Percentiles rank a stretch among this genome's conserved stretches.
Conservation (phyloP, 1,140 invertebrate species). For the Colletes gigas region DNA sequence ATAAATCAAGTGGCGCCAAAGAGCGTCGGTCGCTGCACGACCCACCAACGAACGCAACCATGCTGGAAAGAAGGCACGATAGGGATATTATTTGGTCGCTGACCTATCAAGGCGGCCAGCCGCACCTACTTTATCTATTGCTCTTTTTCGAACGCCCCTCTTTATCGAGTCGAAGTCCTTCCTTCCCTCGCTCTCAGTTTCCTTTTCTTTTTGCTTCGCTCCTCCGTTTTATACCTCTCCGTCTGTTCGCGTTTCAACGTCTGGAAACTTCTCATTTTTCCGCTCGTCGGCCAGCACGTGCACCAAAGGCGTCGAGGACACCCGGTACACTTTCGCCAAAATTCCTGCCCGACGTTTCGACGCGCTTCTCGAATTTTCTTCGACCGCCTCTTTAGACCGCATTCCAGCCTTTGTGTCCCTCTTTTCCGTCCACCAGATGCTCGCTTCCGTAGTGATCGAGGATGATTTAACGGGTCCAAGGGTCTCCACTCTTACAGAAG, state of each 20-base stretch:
- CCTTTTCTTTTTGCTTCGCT: not conserved
- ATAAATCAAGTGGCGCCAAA: conserved; percentile 62
- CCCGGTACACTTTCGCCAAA: conserved; percentile 71
- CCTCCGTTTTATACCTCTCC: not conserved
- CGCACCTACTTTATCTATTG: conserved; percentile 32
- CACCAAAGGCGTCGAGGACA: conserved; percentile 55
- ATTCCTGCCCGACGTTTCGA: conserved; percentile 59
- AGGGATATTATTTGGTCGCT: conserved; percentile 47
- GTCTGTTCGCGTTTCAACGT: not conserved
- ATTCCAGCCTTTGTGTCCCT: conserved; percentile 71
- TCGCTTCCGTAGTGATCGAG: conserved; percentile 40
- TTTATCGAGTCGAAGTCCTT: conserved; percentile 18
- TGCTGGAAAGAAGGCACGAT: conserved; percentile 13
- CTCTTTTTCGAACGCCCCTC: conserved; percentile 29
- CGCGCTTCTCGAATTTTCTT: conserved; percentile 59
- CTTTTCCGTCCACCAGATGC: conserved; percentile 45
- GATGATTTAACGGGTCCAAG: conserved; percentile 37
- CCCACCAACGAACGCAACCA: not conserved
- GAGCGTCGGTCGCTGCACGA: not conserved
- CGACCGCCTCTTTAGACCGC: conserved; percentile 63
- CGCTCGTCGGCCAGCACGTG: not conserved
- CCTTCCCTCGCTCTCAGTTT: not conserved
- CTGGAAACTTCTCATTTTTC: not conserved
- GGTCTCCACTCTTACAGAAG: not conserved
- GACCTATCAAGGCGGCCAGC: conserved; percentile 37